Conservation (phyloP, 2,888 invertebrate genomes). For the Tryphoninae sp. region DNA sequence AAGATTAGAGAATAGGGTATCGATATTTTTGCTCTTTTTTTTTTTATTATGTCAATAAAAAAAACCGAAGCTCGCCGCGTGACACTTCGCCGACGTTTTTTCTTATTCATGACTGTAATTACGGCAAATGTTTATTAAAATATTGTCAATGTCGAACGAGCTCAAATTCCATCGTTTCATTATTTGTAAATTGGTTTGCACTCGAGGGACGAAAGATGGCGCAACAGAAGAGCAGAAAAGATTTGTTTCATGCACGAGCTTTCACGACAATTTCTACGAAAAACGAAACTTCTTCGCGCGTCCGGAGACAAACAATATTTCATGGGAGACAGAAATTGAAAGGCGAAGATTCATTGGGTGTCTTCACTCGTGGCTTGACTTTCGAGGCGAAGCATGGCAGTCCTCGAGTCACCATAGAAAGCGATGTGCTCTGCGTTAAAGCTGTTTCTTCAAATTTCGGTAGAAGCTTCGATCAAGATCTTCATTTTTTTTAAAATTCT, state of each 20-base stretch:
- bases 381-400: constrained; percentile 21
- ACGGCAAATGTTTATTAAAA: constrained; percentile 59
- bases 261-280: constrained; percentile 47
- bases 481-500: too few species aligned
- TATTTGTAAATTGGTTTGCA: constrained; percentile 26
- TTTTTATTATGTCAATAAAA: constrained; percentile 16
- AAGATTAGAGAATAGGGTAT: constrained; percentile 44
- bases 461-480: background rate
- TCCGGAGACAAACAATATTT: constrained; percentile 40
- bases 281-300: constrained; percentile 7
- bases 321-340: background rate
- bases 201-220: constrained; percentile 25
- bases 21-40: constrained; percentile 45
- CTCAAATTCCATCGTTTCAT: constrained; percentile 32
- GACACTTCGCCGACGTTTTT: constrained; percentile 35
- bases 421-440: constrained; percentile 39
- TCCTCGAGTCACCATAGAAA: background rate
- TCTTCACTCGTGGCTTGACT: constrained; percentile 32
- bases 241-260: constrained; percentile 46
- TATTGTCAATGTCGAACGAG: constrained; percentile 54
- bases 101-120: constrained; percentile 55
- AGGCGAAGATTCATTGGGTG: constrained; percentile 17
- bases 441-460: constrained; percentile 59
- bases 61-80: constrained; percentile 42
- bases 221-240: constrained; percentile 35